phyloP scores from a whole-genome alignment of 2,888 invertebrate genomes.

The Charanyca ferruginea region DNA sequence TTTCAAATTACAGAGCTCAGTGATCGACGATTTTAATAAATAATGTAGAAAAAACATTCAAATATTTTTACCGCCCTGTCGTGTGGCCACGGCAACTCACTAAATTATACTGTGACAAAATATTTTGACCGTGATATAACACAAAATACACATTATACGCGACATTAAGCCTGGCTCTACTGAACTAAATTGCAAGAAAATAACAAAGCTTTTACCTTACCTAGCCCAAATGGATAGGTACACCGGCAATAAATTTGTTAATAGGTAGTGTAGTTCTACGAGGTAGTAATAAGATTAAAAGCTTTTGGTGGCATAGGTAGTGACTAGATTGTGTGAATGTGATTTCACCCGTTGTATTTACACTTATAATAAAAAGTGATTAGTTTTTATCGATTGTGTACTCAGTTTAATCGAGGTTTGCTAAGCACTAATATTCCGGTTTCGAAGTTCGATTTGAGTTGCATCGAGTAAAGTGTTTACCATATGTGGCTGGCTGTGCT shows the following conservation, averaged over 20 bases:
- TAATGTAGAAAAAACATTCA: constrained; percentile 36
- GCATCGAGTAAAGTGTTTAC: neutral
- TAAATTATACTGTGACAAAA: constrained; percentile 80
- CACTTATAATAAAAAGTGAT: constrained; percentile 33
- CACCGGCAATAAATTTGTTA: constrained; percentile 49
- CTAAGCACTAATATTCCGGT: constrained; percentile 6
- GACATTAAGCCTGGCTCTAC: constrained; percentile 63
- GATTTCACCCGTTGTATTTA: constrained; percentile 25
- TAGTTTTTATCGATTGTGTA: constrained; percentile 38
- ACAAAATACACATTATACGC: constrained; percentile 60
- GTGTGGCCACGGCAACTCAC: constrained; percentile 78
- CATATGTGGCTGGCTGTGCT: neutral
- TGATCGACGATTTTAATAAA: constrained; percentile 28
- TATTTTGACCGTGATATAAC: constrained; percentile 67
- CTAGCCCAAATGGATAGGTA: constrained; percentile 42
- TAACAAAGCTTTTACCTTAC: constrained; percentile 56
- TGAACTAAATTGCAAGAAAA: constrained; percentile 64
- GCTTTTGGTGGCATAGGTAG: constrained; percentile 45
- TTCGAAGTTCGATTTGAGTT: neutral
- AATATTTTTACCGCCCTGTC: constrained; percentile 63
- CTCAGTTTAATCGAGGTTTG: constrained; percentile 17
- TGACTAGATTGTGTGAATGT: constrained; percentile 34
- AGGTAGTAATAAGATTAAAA: constrained; percentile 62
- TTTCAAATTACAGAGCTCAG: constrained; percentile 22
- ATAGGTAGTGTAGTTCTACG: constrained; percentile 50